phyloP scores from a whole-genome alignment of 37 sponge, comb jelly and placozoan genomes.

The Theonella swinhoei region DNA sequence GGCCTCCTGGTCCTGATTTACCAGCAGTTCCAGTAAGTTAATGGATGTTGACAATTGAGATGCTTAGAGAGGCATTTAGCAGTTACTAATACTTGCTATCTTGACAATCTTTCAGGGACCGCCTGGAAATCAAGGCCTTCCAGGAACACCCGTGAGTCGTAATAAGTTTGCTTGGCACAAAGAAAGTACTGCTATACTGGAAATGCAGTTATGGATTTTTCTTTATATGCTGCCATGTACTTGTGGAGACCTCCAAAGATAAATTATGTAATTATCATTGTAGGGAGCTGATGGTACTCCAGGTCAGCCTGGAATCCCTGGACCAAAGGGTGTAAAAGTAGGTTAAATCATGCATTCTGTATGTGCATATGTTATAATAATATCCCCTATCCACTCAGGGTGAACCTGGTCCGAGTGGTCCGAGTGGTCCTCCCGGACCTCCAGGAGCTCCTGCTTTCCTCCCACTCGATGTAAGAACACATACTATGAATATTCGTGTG shows the following conservation, averaged over 20 bases:
- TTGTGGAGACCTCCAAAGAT: slow-evolving; percentile 10
- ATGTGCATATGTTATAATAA: neutral
- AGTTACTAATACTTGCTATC: neutral
- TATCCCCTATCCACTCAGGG: slow-evolving; percentile 2
- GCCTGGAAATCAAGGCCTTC: slow-evolving; percentile 27
- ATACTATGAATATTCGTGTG: neutral
- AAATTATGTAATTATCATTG: no score
- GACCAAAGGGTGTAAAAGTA: slow-evolving; percentile 20
- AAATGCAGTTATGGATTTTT: neutral
- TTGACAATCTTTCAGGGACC: slow-evolving; percentile 31
- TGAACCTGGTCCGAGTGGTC: slow-evolving; percentile 42
- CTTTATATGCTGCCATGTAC: neutral
- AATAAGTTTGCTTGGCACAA: no score
- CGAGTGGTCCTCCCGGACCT: slow-evolving; percentile 46
- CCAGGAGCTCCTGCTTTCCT: slow-evolving; percentile 58
- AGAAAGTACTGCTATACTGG: neutral
- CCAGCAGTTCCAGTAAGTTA: slow-evolving; percentile 14
- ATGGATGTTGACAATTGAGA: no score
- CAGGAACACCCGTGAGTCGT: slow-evolving; percentile 52
- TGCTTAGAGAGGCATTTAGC: neutral
- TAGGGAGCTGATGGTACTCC: slow-evolving; percentile 41
- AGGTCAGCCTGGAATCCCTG: slow-evolving; percentile 14
- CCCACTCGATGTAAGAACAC: slow-evolving; percentile 14
- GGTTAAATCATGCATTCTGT: neutral
- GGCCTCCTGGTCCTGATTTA: slow-evolving; percentile 17